A percentile compares a stretch with the other conserved stretches of the same genome.
phyloP scores from a whole-genome alignment of 2,888 invertebrate genomes.

The Iphiclides podalirius region DNA sequence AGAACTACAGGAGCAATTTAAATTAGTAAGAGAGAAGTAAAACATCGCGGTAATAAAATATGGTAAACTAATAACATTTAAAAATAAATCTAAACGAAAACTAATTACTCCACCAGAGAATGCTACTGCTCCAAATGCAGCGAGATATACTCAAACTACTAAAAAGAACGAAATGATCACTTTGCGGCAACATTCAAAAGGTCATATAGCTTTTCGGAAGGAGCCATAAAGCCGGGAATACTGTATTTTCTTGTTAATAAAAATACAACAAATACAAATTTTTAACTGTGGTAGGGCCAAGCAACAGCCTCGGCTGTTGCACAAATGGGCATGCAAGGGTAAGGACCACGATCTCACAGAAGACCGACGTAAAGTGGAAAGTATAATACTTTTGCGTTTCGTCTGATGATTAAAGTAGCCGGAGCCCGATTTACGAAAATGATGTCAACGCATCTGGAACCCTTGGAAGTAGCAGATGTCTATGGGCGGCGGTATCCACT shows the following conservation, averaged over 20 bases:
- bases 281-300: neutral
- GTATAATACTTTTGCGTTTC: too few species aligned
- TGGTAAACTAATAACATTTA: constrained; percentile 26
- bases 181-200: constrained; percentile 2
- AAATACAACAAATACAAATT: constrained; percentile 18
- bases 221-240: constrained; percentile 28
- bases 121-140: neutral
- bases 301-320: too few species aligned
- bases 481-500: too few species aligned
- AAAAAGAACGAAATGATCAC: constrained; percentile 28
- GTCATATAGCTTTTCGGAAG: constrained; percentile 26
- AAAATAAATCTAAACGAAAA: constrained; percentile 22
- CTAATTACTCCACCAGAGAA: constrained; percentile 24
- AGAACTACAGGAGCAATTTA: constrained; percentile 25
- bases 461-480: too few species aligned
- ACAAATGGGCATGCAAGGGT: too few species aligned
- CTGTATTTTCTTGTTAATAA: constrained; percentile 28
- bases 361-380: too few species aligned
- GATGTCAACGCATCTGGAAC: too few species aligned
- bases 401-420: too few species aligned
- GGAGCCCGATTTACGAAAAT: too few species aligned
- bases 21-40: constrained; percentile 26
- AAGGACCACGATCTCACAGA: too few species aligned
- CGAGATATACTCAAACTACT: constrained; percentile 10
- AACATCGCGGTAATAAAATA: constrained; percentile 29